A percentile compares a stretch with the other conserved stretches of the same genome.
phyloP scores from a whole-genome alignment of 2,888 invertebrate genomes.

The Polymixis flavicincta region DNA sequence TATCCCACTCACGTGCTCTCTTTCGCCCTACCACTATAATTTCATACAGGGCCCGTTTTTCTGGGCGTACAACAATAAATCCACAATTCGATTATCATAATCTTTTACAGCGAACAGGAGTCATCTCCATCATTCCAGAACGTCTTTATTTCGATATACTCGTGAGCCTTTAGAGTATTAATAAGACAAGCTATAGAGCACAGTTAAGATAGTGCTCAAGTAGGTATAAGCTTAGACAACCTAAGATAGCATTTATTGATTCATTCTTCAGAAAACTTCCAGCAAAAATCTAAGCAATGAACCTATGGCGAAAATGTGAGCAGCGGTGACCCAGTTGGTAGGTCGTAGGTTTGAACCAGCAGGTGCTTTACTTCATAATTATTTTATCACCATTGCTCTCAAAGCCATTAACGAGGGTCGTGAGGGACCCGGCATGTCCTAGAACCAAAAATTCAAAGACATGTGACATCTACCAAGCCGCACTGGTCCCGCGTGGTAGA shows the following conservation, averaged over 20 bases:
- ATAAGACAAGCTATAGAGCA: slow-evolving; percentile 22
- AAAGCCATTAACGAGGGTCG: no score
- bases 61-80: slow-evolving; percentile 57
- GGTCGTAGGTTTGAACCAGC: no score
- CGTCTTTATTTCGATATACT: slow-evolving; percentile 58
- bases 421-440: no score
- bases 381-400: no score
- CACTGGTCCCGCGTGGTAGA: no score
- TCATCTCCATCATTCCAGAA: slow-evolving; percentile 63
- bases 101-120: slow-evolving; percentile 65
- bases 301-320: no score
- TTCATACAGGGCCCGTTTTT: slow-evolving; percentile 21
- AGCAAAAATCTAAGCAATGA: no score
- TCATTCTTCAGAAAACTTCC: no score
- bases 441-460: no score
- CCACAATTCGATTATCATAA: slow-evolving; percentile 71
- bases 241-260: background rate
- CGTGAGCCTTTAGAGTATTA: slow-evolving; percentile 21
- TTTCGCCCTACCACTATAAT: slow-evolving; percentile 23
- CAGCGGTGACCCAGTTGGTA: no score
- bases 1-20: slow-evolving; percentile 6
- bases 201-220: background rate
- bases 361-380: no score
- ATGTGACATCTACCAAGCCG: no score
- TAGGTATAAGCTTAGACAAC: background rate